A percentile compares a stretch with the other conserved stretches of the same genome.
Conservation (phyloP, 2,113 vertebrate species). For the Pachyramphus minor region DNA sequence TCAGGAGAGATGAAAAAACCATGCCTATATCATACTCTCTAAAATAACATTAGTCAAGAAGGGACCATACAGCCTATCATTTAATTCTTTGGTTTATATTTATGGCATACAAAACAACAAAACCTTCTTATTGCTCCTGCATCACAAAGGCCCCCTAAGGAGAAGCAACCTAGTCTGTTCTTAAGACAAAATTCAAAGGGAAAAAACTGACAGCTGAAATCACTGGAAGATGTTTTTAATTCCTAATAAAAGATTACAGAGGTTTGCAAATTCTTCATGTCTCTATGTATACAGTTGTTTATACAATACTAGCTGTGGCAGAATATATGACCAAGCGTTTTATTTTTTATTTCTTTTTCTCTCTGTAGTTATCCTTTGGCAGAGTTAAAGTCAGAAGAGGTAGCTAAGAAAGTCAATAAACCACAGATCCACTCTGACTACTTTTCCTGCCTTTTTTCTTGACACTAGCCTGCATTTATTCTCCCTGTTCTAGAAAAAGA, state of each 20-base stretch:
- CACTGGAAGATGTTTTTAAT: background rate
- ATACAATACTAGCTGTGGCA: background rate
- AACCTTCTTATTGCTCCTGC: background rate
- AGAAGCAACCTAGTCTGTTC: background rate
- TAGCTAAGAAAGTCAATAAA: background rate
- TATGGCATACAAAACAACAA: background rate
- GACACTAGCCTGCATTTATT: background rate
- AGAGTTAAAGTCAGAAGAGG: background rate
- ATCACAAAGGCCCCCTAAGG: background rate
- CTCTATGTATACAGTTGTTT: background rate
- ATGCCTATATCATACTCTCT: too few relatives aligned
- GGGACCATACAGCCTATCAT: accelerated
- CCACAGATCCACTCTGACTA: background rate
- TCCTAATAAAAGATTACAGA: background rate
- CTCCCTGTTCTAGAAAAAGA: background rate
- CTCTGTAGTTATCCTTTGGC: background rate
- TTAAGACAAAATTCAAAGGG: background rate
- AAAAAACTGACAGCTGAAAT: background rate
- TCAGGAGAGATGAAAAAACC: background rate
- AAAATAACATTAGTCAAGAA: too few relatives aligned
- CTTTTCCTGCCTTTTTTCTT: background rate
- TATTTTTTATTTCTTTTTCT: background rate
- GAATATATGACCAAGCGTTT: too few relatives aligned
- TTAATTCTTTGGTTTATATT: background rate
- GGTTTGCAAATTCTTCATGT: background rate